A percentile compares a stretch with the other conserved stretches of the same genome.
phyloP scores from a whole-genome alignment of 2,888 invertebrate genomes.

The Orthosia gothica region DNA sequence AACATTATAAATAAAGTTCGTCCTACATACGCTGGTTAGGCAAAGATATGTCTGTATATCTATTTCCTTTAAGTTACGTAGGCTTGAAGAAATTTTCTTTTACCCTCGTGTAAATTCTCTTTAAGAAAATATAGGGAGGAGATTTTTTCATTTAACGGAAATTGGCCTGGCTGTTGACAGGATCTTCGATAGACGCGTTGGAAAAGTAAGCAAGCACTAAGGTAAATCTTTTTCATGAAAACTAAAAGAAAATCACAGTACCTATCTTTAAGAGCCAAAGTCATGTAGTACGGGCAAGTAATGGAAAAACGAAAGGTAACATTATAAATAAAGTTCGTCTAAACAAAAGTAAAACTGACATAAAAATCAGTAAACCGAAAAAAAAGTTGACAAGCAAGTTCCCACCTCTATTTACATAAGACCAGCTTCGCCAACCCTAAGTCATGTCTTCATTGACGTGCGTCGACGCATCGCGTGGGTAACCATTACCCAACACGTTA shows the following conservation, averaged over 20 bases:
- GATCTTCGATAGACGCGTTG: not conserved
- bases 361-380: not conserved
- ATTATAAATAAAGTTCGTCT: not conserved
- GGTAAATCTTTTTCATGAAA: not conserved
- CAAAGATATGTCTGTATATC: slow-evolving; percentile 19
- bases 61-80: slow-evolving; percentile 44
- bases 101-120: not conserved
- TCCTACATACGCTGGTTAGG: slow-evolving; percentile 27
- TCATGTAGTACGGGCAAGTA: not conserved
- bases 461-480: slow-evolving; percentile 81
- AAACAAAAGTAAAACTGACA: not conserved
- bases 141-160: slow-evolving; percentile 19
- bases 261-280: not conserved
- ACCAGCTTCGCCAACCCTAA: slow-evolving; percentile 52
- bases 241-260: not conserved
- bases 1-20: too few species aligned
- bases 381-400: not conserved
- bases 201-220: not conserved
- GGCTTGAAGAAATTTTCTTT: not conserved
- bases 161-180: not conserved
- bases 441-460: slow-evolving; percentile 67
- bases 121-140: not conserved
- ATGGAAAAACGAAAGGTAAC: not conserved
- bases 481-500: slow-evolving; percentile 77
- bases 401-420: slow-evolving; percentile 33